Conservation (phyloP, 2,797 vertebrate species). For the Loris lydekkerianus region DNA sequence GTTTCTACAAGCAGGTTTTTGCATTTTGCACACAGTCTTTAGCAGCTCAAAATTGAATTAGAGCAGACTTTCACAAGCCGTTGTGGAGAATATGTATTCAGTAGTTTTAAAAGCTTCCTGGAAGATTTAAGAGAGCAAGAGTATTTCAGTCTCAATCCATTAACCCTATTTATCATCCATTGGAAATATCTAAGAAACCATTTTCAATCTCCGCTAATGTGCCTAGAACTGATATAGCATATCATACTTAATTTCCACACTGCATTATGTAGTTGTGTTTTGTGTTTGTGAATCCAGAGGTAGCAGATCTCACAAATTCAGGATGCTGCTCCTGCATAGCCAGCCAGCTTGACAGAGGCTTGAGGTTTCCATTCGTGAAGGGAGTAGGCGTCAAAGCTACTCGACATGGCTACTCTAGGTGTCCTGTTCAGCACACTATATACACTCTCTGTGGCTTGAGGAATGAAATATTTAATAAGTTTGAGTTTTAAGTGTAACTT, state of each 20-base stretch:
- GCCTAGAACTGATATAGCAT: slow-evolving; percentile 65
- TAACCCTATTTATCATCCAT: slow-evolving; percentile 80
- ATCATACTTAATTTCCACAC: slow-evolving; percentile 76
- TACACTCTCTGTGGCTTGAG: not conserved
- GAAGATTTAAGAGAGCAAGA: slow-evolving; percentile 80
- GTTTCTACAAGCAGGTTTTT: slow-evolving; percentile 66
- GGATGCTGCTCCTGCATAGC: not conserved
- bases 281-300: slow-evolving; percentile 69
- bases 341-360: not conserved
- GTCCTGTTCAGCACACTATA: not conserved
- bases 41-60: slow-evolving; percentile 73
- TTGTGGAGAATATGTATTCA: slow-evolving; percentile 69
- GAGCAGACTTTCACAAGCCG: not conserved
- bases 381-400: not conserved
- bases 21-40: slow-evolving; percentile 69
- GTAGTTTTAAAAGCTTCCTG: slow-evolving; percentile 75
- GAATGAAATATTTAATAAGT: not conserved
- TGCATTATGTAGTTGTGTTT: slow-evolving; percentile 59
- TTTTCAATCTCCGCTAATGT: slow-evolving; percentile 77
- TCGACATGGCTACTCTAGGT: not conserved
- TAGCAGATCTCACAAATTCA: slow-evolving; percentile 58
- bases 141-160: slow-evolving; percentile 77
- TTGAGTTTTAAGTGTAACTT: not conserved
- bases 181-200: slow-evolving; percentile 78
- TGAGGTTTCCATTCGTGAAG: not conserved